Percentiles rank a stretch among this genome's conserved stretches.
These are phyloP conservation scores for Chondrilla cf. caribensis DNA, from an alignment of 37 sponge, comb jelly and placozoan species.

Conservation along the genomic window DNA sequence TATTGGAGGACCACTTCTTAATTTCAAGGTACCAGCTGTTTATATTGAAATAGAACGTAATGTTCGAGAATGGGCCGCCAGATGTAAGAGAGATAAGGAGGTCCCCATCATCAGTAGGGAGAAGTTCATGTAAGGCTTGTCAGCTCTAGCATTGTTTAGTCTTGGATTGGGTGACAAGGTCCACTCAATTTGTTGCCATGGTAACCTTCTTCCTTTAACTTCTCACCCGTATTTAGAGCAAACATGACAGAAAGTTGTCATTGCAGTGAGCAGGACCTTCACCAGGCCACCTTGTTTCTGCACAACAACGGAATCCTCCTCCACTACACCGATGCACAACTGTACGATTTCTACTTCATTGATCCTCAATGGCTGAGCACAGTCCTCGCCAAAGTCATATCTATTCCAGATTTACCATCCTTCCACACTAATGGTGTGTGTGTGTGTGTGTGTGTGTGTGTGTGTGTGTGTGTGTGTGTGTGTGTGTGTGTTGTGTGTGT, in stretches of 20 bases:
- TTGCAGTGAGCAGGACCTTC: slow-evolving; percentile 33
- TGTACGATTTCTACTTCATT: slow-evolving; percentile 72
- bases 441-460: too few species aligned
- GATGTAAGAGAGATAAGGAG: slow-evolving; percentile 20
- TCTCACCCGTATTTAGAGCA: too few species aligned
- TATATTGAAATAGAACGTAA: slow-evolving; percentile 62
- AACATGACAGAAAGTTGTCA: neutral
- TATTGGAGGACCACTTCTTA: slow-evolving; percentile 21
- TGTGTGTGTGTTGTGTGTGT: too few species aligned
- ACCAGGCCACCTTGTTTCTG: slow-evolving; percentile 72
- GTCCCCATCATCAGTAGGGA: slow-evolving; percentile 51
- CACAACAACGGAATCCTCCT: slow-evolving; percentile 83
- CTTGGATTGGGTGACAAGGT: too few species aligned
- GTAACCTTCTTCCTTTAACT: neutral
- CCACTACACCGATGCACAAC: slow-evolving; percentile 56
- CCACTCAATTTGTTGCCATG: too few species aligned
- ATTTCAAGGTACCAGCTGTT: slow-evolving; percentile 57
- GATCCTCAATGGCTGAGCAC: slow-evolving; percentile 86
- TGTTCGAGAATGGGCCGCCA: slow-evolving; percentile 34
- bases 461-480: too few species aligned
- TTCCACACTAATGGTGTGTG: slow-evolving; percentile 68
- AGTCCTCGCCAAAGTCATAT: slow-evolving; percentile 58
- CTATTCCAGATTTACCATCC: slow-evolving; percentile 43
- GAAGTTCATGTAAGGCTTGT: slow-evolving; percentile 15
- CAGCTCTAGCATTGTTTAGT: too few species aligned